Evolutionary conservation across 2,888 invertebrate genomes (phyloP).

Genomic region (Athalia rosae): DNA sequence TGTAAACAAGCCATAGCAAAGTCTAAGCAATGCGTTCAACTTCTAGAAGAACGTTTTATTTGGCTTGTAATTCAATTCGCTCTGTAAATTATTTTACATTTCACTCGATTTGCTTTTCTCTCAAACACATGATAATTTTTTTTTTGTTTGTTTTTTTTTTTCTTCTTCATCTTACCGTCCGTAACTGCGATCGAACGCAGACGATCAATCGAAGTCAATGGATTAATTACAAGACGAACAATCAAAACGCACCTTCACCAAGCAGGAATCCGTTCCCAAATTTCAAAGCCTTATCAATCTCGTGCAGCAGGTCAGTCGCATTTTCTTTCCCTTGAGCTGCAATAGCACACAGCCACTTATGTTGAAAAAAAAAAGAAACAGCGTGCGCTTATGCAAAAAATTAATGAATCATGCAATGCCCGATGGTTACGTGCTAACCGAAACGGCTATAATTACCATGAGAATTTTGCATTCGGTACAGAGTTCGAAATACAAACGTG

Average conservation of each 20-base stretch:
- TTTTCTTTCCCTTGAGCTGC: constrained; percentile 58
- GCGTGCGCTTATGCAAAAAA: constrained; percentile 35
- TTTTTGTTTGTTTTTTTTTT: neutral
- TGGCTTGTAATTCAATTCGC: constrained; percentile 30
- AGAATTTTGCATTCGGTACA: neutral
- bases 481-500: neutral
- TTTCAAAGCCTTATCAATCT: constrained; percentile 79
- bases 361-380: constrained; percentile 56
- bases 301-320: constrained; percentile 76
- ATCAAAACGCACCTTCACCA: constrained; percentile 71
- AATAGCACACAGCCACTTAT: constrained; percentile 57
- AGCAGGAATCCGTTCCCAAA: constrained; percentile 80
- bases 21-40: constrained; percentile 11
- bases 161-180: neutral
- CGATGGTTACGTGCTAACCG: neutral
- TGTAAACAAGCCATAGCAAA: constrained; percentile 4
- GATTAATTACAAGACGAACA: constrained; percentile 11
- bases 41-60: constrained; percentile 1
- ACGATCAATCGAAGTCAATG: neutral
- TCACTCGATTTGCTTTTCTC: neutral
- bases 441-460: neutral
- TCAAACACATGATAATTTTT: neutral
- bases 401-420: constrained; percentile 11
- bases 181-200: neutral
- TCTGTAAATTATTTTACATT: neutral